Percentiles rank a stretch among this genome's conserved stretches.
Conservation (phyloP, 1,140 invertebrate species). For the Megalopta genalis region DNA sequence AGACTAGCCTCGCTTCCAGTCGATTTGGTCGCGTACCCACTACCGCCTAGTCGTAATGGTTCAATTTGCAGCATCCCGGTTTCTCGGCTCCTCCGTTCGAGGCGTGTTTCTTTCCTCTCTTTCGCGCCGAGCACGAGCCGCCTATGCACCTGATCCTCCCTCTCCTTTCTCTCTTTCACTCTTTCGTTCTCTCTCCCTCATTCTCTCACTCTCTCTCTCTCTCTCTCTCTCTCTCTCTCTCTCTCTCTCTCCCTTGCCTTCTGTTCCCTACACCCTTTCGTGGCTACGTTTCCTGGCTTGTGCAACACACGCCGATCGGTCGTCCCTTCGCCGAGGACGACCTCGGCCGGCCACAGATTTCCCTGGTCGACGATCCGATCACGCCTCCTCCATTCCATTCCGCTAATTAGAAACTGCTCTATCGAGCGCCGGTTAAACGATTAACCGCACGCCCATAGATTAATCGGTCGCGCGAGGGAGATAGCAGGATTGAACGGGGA, state of each 20-base stretch:
- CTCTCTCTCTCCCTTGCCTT: no score
- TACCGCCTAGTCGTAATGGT: slow-evolving; percentile 54
- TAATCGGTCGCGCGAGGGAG: slow-evolving; percentile 59
- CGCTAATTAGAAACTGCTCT: slow-evolving; percentile 76
- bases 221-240: neutral
- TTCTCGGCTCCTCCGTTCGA: slow-evolving; percentile 47
- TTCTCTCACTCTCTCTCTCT: neutral
- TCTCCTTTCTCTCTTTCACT: neutral
- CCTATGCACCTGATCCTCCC: slow-evolving; percentile 32
- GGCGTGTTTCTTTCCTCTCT: slow-evolving; percentile 26
- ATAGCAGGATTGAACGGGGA: slow-evolving; percentile 13
- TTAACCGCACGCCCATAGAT: slow-evolving; percentile 70
- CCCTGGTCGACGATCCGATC: slow-evolving; percentile 64
- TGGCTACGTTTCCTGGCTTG: slow-evolving; percentile 16
- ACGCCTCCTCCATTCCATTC: slow-evolving; percentile 66
- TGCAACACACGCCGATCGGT: slow-evolving; percentile 18
- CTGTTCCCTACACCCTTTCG: no score
- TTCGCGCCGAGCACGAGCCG: slow-evolving; percentile 42
- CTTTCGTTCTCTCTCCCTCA: neutral
- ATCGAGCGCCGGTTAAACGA: slow-evolving; percentile 71
- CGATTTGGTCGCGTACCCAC: slow-evolving; percentile 52
- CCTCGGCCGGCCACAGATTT: slow-evolving; percentile 49
- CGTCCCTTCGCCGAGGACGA: slow-evolving; percentile 31
- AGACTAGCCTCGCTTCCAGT: slow-evolving; percentile 20
- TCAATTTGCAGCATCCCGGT: slow-evolving; percentile 62